Evolutionary conservation across 2,797 vertebrate species (phyloP), one percentile per base, ranked within the genome.

Genomic region (Acanthiza pusilla): DNA sequence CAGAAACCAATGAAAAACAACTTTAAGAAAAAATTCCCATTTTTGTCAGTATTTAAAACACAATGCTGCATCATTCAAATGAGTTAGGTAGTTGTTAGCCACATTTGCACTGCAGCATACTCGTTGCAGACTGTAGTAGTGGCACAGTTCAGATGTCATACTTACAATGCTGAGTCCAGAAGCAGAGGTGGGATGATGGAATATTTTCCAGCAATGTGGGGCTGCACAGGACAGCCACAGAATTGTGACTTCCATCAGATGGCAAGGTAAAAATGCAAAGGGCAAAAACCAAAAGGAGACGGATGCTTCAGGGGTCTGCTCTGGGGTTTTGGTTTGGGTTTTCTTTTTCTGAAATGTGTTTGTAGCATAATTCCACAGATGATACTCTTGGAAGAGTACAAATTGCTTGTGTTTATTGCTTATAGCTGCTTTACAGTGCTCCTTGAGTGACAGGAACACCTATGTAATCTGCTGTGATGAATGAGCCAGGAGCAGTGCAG

Each of bases 381-480:
- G 77, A 90, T 91, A 38, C 85, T 92, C 68, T 72, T 92, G 75
- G 70, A 91, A 93, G 91, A 76, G 78, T 92, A 89, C 38, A 88
- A 94, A 92, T 93, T 68, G 58, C 57, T 86, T 73, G 62, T 87
- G 85, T 63, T 92, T 88, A 77, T 95, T 95, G 70, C 81, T 90
- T 75, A 60, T 85, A 91, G 89, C 82, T 43, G 70, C 67, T 93
- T 73, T 93, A 34, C 23, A 34, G 63, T 0, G 0, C 77, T 89
- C 42, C 34, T 40, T 88, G 91, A 96, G 90, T 96, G 96, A 91
- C 93, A 96, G 94, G 84, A 97, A 93, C 97, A 93, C 94, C 96
- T 97, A 88, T 96, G 87, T 84, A 85, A 88, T 95, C 72, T 92
- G 68, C 38, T 85, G 81, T 94, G 94, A 95, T 94, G 82, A 72